A percentile compares a stretch with the other conserved stretches of the same genome.
Evolutionary conservation across 2,113 vertebrate genomes (phyloP).

Genomic region (Empidonax alnorum): DNA sequence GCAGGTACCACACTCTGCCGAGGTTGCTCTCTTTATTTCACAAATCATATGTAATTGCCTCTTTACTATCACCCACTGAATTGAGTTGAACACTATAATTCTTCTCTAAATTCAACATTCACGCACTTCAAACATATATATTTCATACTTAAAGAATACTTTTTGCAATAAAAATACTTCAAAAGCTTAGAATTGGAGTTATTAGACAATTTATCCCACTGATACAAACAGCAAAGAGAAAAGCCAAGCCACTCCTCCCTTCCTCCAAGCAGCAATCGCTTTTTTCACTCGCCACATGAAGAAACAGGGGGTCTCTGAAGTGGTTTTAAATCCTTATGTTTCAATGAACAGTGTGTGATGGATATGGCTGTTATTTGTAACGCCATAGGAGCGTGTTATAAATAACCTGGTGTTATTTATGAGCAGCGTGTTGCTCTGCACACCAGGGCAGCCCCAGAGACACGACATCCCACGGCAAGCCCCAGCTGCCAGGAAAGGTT

Average conservation of each 20-base stretch:
- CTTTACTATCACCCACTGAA: constrained; percentile 27
- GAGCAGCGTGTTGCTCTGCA: background rate
- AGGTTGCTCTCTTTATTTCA: constrained; percentile 29
- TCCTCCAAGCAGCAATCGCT: background rate
- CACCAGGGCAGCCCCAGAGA: background rate
- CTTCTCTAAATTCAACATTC: background rate
- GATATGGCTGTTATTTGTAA: background rate
- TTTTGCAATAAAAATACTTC: background rate
- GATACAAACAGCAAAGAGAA: background rate
- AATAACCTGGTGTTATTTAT: background rate
- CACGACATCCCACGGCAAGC: background rate
- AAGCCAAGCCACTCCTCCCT: background rate
- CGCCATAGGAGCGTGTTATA: background rate
- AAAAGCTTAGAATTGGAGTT: background rate
- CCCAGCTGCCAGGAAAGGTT: accelerated
- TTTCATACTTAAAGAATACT: background rate
- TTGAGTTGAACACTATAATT: background rate
- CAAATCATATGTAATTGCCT: constrained; percentile 52
- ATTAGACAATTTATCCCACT: background rate
- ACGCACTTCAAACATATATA: background rate
- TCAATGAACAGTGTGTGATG: background rate
- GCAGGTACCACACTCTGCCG: constrained; percentile 3
- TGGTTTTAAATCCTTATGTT: background rate
- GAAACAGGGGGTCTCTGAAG: background rate
- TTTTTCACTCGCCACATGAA: background rate